A percentile compares a stretch with the other conserved stretches of the same genome.
Conservation (phyloP, 2,113 vertebrate species). For the Thermophis baileyi region DNA sequence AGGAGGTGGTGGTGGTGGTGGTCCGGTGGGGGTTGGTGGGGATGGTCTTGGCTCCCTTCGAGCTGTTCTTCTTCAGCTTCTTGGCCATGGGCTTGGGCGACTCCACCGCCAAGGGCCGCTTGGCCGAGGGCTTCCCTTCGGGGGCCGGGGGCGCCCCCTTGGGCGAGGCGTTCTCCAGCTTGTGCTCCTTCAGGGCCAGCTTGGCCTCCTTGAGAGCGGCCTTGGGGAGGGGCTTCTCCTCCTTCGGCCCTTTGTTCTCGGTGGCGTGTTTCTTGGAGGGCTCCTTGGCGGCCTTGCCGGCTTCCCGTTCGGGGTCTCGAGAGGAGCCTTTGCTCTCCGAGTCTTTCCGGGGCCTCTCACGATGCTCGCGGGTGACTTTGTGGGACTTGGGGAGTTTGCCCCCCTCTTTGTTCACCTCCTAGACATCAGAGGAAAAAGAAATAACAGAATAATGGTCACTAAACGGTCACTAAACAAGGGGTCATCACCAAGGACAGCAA, state of each 20-base stretch:
- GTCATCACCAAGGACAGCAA: not conserved
- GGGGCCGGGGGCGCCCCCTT: conserved; percentile 84
- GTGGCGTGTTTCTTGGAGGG: conserved; percentile 80
- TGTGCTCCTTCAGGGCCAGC: conserved; percentile 92
- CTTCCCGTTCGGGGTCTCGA: conserved; percentile 84
- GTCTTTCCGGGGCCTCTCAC: conserved; percentile 92
- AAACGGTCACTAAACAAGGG: not conserved
- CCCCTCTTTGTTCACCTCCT: conserved; percentile 77
- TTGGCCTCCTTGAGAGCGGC: conserved; percentile 98
- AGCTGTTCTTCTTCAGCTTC: conserved; percentile 91
- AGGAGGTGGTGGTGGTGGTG: not conserved
- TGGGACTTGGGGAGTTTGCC: conserved; percentile 89
- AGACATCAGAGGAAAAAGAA: not conserved
- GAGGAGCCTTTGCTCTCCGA: conserved; percentile 89
- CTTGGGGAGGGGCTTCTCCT: conserved; percentile 90
- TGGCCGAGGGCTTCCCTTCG: conserved; percentile 85
- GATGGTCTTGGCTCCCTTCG: conserved; percentile 81
- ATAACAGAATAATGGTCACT: too few species aligned
- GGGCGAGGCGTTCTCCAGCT: conserved; percentile 90
- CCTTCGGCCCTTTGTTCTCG: conserved; percentile 87
- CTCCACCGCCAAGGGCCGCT: conserved; percentile 86
- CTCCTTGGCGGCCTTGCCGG: conserved; percentile 71
- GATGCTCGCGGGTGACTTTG: conserved; percentile 93
- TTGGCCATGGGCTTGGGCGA: conserved; percentile 92
- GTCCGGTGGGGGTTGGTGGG: conserved; percentile 80